Evolutionary conservation across 2,888 invertebrate genomes (phyloP).

Genomic region (Drosophila phalerata): DNA sequence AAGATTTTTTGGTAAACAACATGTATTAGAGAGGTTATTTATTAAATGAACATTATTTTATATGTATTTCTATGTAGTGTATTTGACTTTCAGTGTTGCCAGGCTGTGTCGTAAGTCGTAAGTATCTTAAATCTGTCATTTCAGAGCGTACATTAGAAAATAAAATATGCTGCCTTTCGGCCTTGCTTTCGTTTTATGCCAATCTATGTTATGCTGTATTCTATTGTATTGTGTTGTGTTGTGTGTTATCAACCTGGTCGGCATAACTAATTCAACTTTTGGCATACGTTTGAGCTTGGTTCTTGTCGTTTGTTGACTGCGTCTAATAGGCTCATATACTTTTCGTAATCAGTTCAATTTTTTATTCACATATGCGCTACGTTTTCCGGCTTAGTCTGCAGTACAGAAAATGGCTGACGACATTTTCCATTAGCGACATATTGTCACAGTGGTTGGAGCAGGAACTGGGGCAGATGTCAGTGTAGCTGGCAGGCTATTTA

Average conservation of each 20-base stretch:
- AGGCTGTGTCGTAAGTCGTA: neutral
- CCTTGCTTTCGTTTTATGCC: conserved; percentile 51
- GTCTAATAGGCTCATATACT: conserved; percentile 73
- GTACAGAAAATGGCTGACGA: conserved; percentile 45
- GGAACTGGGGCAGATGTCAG: neutral
- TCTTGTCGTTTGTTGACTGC: conserved; percentile 49
- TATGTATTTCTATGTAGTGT: conserved; percentile 10
- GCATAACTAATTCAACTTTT: conserved; percentile 59
- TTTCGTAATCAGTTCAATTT: conserved; percentile 75
- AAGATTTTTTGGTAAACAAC: no score
- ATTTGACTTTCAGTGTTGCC: conserved; percentile 3
- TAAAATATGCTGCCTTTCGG: conserved; percentile 71
- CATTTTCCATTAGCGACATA: conserved; percentile 69
- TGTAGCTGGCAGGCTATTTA: conserved; percentile 36
- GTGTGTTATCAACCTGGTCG: conserved; percentile 53
- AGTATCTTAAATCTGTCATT: conserved; percentile 60
- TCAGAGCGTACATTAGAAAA: conserved; percentile 60
- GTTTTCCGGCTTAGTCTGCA: conserved; percentile 66
- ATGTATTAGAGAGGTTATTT: no score
- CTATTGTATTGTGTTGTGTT: conserved; percentile 3
- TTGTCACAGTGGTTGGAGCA: conserved; percentile 28
- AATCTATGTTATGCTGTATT: conserved; percentile 1
- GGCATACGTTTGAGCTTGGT: conserved; percentile 40
- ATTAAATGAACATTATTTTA: no score
- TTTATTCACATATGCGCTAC: conserved; percentile 59